Base-by-base conservation (phyloP, 2,888 invertebrate species). In the Pseudoips prasinana region DNA sequence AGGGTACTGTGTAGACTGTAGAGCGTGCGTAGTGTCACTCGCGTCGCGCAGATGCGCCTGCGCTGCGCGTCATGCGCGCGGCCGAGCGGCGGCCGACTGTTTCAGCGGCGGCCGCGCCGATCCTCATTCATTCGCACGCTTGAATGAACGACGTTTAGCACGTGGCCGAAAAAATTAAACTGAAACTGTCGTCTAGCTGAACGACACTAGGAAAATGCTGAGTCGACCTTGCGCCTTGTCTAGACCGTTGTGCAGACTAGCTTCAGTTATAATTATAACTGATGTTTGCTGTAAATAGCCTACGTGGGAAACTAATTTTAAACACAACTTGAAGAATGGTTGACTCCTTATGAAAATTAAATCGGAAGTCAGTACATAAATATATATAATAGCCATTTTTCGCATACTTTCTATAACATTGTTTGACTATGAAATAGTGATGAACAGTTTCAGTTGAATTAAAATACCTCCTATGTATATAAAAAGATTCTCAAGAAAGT, bases 51-150 rank as follows among this genome's bases (percentile, higher is more conserved):
- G 66, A n/a, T n/a, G 67, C 73, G 66, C 56, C 64, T 58, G 74
- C 77, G 76, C 78, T 68, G 65, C 72, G 72, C 65, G 74, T 37
- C 42, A 38, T 74, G 76, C 81, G 79, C 81, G 64, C 79, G 71
- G 67, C 69, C 74, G 69, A 60, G 72, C 79, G 76, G 66, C 71
- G 64, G 63, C 68, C 75, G 78, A 81, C 84, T 83, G 80, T 71
- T 72, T 70, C 71, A 67, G 64, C 54, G 30, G 46, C 50, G 20
- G 3, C 14, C 46, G 45, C 54, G 46, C 39, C 51, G 45, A 54
- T 62, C 66, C 62, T 68, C 83, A 84, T 85, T 85, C 84, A 84
- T 70, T 79, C 74, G 57, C 60, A 66, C 71, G 67, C 76, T 77
- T 86, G 79, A 87, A 86, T 87, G 86, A 79, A 75, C 68, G 66